Evolutionary conservation across 1,140 invertebrate species (phyloP).

Genomic region (Lepidurus arcticus): DNA sequence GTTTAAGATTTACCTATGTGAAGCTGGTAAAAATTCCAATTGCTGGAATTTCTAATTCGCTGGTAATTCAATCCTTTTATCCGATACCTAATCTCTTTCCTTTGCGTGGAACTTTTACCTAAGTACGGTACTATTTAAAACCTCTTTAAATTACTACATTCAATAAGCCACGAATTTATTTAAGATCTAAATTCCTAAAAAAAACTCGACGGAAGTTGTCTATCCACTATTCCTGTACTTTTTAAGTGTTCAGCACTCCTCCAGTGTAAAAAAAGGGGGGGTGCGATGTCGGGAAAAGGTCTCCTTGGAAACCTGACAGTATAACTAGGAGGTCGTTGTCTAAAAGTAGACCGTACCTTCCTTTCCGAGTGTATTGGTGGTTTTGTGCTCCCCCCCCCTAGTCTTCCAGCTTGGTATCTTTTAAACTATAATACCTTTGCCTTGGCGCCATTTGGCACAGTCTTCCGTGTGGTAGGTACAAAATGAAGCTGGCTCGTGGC

Average conservation of each 20-base stretch:
- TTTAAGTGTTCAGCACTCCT: too few relatives aligned
- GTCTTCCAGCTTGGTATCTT: not conserved
- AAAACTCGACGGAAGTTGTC: too few relatives aligned
- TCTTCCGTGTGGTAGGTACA: not conserved
- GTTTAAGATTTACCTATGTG: not conserved
- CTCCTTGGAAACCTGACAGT: not conserved
- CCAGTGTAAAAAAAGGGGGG: too few relatives aligned
- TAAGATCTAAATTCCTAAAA: too few relatives aligned
- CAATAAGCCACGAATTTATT: too few relatives aligned
- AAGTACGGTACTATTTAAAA: too few relatives aligned
- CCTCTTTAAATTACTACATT: too few relatives aligned
- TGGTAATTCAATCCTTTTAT: slow-evolving; percentile 3
- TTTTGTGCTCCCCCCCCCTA: not conserved
- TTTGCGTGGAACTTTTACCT: too few relatives aligned
- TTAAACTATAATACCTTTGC: not conserved
- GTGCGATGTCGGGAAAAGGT: too few relatives aligned
- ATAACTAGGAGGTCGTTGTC: not conserved
- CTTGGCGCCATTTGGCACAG: not conserved
- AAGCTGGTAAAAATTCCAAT: not conserved
- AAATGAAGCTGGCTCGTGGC: not conserved
- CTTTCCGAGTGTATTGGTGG: not conserved
- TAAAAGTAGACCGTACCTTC: not conserved
- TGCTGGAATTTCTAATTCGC: not conserved
- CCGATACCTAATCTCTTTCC: not conserved
- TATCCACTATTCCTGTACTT: too few relatives aligned